These are phyloP conservation scores for Stenodema calcarata DNA, from an alignment of 2,888 invertebrate species.

Conservation along the genomic window DNA sequence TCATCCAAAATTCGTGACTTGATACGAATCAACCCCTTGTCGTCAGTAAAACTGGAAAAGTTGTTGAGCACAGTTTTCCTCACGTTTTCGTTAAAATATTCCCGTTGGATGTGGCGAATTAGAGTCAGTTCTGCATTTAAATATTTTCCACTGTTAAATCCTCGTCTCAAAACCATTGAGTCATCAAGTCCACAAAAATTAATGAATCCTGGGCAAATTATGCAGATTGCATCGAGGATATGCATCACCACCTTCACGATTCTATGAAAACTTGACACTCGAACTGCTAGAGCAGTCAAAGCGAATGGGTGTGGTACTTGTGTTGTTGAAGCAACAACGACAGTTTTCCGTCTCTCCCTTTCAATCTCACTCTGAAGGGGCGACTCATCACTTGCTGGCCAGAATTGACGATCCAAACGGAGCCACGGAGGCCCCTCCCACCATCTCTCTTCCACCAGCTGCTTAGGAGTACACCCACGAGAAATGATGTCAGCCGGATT, in stretches of 20 bases:
- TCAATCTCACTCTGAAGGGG: neutral
- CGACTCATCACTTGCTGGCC: neutral
- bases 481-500: constrained; percentile 55
- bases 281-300: neutral
- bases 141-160: constrained; percentile 9
- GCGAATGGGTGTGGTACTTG: neutral
- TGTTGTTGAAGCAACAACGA: neutral
- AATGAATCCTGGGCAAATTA: neutral
- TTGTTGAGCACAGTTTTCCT: neutral
- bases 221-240: neutral
- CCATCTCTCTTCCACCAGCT: neutral
- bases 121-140: constrained; percentile 15
- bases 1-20: constrained; percentile 20
- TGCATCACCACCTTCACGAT: neutral
- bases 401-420: neutral
- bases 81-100: neutral
- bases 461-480: constrained; percentile 58
- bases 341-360: neutral
- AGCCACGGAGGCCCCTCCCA: constrained; percentile 38
- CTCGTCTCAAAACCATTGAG: neutral
- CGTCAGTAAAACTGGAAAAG: neutral
- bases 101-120: neutral
- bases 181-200: constrained; percentile 1
- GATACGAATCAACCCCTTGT: neutral
- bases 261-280: constrained; percentile 7